phyloP scores from a whole-genome alignment of 23 tunicate species.

The Styela clava region DNA sequence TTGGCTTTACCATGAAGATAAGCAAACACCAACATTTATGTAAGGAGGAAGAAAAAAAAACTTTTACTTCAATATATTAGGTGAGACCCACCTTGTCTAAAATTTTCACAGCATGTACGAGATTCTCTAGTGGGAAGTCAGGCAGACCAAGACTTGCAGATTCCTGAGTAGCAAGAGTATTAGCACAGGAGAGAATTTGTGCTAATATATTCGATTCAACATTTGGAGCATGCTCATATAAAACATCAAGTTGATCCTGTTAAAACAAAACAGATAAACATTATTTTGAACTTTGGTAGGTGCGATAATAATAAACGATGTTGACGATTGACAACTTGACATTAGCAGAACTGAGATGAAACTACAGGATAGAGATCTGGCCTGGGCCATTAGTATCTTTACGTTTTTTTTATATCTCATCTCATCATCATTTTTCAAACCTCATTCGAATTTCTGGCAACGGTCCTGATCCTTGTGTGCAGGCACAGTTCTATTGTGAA shows the following conservation, averaged over 20 bases:
- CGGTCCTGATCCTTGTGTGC: too few relatives aligned
- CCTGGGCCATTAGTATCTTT: too few relatives aligned
- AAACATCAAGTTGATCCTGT: constrained; percentile 72
- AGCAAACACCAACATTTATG: too few relatives aligned
- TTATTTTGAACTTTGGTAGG: background rate
- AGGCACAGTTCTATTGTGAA: too few relatives aligned
- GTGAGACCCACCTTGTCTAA: constrained; percentile 54
- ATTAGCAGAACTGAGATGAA: background rate
- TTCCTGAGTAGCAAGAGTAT: constrained; percentile 68
- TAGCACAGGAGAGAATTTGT: constrained; percentile 70
- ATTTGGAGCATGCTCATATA: constrained; percentile 69
- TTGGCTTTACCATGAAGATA: too few relatives aligned
- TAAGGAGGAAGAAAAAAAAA: too few relatives aligned
- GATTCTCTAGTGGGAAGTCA: constrained; percentile 86
- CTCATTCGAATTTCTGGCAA: too few relatives aligned
- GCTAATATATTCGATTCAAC: constrained; percentile 54
- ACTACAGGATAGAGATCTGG: too few relatives aligned
- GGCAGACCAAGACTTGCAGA: constrained; percentile 80
- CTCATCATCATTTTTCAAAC: too few relatives aligned
- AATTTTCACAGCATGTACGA: constrained; percentile 34
- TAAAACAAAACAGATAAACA: background rate
- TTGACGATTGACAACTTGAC: background rate
- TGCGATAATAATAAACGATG: background rate
- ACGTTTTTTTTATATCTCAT: too few relatives aligned
- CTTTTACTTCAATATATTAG: too few relatives aligned